Evolutionary conservation across 64 coral and sea anemone species (phyloP), one percentile per base, ranked within the genome.

Genomic region (Cladopsammia gracilis): DNA sequence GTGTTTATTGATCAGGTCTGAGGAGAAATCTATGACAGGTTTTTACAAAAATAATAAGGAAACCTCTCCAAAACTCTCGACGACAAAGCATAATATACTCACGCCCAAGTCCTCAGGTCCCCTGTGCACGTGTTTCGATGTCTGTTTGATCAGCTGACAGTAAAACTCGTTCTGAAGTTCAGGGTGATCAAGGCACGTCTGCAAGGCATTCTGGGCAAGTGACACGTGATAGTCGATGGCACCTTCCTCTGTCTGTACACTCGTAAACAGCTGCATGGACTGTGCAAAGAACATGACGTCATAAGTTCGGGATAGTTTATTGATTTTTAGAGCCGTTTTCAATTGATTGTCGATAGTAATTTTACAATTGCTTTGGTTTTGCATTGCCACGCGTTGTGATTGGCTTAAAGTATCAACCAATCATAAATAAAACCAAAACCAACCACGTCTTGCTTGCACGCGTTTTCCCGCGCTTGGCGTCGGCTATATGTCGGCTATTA

Each of bases 131-230:
- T 93, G 97, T 87, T 98, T 98, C 4, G 98, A 91, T 11, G 98
- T 99, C 54, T 99, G 98, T 75, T 94, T 99, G 50, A 96, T 89
- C 68, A 99, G 92, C 85, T 96, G 94, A 57, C 98, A 96, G 73
- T 91, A 96, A 14, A 99, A 80, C 65, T 99, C 98, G n/a, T 99
- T 96, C 45, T 96, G 98, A 11, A 99, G 89, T 58, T 99, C 98
- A 15, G 91, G 90, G 11, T 94, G 49, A 83, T 84, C 85, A n/a
- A 99, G 70, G 43, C 95, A 95, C 0, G 68, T 96, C 60, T 96
- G 98, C 92, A 96, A 89, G 43, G 98, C 98, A 99, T 99, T 99
- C 91, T 99, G 98, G 85, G 98, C 98, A 89, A 96, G 64, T 22
- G 95, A 86, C 92, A 99, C 98, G 83, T 99, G 98, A 59, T 99